phyloP scores from a whole-genome alignment of 2,797 vertebrate species.

The Botia kubotai region DNA sequence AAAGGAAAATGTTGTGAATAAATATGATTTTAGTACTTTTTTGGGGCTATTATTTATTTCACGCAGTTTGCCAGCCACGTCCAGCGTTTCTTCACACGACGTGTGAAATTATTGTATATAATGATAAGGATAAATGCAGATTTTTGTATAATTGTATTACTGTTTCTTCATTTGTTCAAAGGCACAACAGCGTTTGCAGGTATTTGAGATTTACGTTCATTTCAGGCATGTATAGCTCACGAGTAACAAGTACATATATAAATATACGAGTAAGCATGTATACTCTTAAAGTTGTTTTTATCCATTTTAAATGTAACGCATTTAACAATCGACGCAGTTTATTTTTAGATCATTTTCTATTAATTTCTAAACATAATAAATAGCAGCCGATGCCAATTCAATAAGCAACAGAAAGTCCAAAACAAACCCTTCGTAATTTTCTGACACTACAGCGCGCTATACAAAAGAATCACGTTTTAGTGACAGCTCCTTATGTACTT shows the following conservation, averaged over 20 bases:
- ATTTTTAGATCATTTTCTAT: too few species aligned
- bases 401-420: background rate
- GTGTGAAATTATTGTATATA: background rate
- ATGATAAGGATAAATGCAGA: background rate
- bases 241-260: too few species aligned
- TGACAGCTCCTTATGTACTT: slow-evolving; percentile 46
- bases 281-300: too few species aligned
- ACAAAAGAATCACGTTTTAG: slow-evolving; percentile 45
- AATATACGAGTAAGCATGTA: too few species aligned
- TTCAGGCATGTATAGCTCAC: too few species aligned
- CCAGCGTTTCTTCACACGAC: background rate
- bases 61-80: background rate
- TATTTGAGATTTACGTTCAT: too few species aligned
- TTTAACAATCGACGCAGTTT: too few species aligned
- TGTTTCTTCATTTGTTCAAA: slow-evolving; percentile 19
- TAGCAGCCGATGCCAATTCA: background rate
- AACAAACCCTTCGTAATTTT: slow-evolving; percentile 31
- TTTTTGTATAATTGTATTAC: background rate
- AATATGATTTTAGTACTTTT: slow-evolving; percentile 23
- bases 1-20: slow-evolving; percentile 22
- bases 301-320: too few species aligned
- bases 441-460: background rate
- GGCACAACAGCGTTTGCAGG: too few species aligned
- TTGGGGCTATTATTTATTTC: background rate
- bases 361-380: background rate